Base-by-base conservation (phyloP, 2,113 vertebrate species). In the Dascyllus trimaculatus region DNA sequence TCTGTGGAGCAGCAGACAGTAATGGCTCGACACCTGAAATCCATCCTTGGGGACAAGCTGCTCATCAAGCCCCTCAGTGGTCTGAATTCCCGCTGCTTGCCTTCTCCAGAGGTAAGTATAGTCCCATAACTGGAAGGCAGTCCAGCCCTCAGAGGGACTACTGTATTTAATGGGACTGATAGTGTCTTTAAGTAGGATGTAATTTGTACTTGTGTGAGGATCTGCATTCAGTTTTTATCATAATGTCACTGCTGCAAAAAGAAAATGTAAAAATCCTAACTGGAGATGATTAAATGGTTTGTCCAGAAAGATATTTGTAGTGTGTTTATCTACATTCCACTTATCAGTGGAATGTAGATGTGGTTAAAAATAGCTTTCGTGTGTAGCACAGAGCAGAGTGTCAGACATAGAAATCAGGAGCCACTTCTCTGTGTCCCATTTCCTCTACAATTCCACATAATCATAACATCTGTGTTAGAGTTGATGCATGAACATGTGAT, bases 11-110 rank as follows among this genome's bases (percentile, higher is more conserved):
- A 99, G 91, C 98, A 99, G 91, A 80, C 92, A 0, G 95, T 94
- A 54, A 97, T 99, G 96, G 97, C 97, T 18, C 90, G 4, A 59
- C 95, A 97, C 54, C 93, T 99, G 82, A 93, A 81, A 67, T 78
- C 91, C 85, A 98, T 99, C 92, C 93, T 99, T 38, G 96, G 97
- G 62, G 94, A 98, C 83, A 96, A 95, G 90, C 92, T 99, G 79
- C 91, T 99, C 80, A 95, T 91, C 0, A 85, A 95, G 59, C 92
- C 93, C 0, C 88, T 97, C 24, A 78, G 66, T 19, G 85, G 88
- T 13, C 86, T 92, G 54, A 77, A 91, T 5, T 87, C 87, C 2
- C 49, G 87, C 0, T 6, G 53, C 4, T 91, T 99, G 58, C 98
- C 98, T 0, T 97, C 97, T 59, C 98, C 98, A 0, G 96, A 99